Base-by-base conservation (phyloP, 1,140 invertebrate genomes). In the Cecropterus lyciades region DNA sequence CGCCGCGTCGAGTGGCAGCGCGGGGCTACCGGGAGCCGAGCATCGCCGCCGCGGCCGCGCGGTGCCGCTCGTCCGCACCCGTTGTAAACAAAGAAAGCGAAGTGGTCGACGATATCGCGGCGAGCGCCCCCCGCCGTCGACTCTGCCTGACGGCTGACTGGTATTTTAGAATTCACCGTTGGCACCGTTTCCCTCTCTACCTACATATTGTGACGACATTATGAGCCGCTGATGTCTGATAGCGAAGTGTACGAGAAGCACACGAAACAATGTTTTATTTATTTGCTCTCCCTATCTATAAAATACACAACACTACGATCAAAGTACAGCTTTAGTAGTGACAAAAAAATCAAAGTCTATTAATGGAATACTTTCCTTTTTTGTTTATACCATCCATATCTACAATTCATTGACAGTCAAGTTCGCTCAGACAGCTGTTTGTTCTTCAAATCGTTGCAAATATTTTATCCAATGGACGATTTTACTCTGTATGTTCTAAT, bases 181-280 rank as follows among this genome's bases (percentile, higher is more conserved):
- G 73, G 73, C 73, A 75, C 67, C 67, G 62, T 72, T 67, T 72
- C 73, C 67, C 70, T 69, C 59, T 69, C 73, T 67, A 69, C 69
- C 27, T 65, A 46, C 63, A 37, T 43, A 48, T 33, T 48, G 14
- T 49, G 65, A 70, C 65, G 62, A 68, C 55, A 68, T 64, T 27
- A 40, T 16, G 30, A 51, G 51, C 45, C 40, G 16, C 13, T 24
- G 8, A 14, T 43, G 40, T 11, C 40, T 14, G 40, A 16, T 27
- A 27, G 24, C 42, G 27, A 16, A 13, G 20, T 16, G 51, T 40
- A 20, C 49, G 20, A n/a, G 10, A 49, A n/a, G 48, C 11, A 20
- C 11, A 45, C 20, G 14, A 52, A 59, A 27, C 37, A 10, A 53
- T 67, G 11, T 43, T 42, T 33, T 51, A 40, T 52, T 53, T 64